Conservation (phyloP, 2,888 invertebrate species). For the Lobophora halterata region DNA sequence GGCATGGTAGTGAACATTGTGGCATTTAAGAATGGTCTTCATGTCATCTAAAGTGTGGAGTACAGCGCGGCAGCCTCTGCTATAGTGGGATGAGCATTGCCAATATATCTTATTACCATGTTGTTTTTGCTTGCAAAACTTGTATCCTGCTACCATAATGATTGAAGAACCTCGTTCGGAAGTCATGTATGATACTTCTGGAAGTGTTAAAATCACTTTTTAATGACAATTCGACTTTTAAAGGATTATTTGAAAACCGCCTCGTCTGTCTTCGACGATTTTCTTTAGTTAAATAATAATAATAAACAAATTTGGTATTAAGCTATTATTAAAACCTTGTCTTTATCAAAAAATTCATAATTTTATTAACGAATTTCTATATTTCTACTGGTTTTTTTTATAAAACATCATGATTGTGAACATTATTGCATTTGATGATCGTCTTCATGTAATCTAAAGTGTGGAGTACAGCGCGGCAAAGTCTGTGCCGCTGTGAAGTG, state of each 20-base stretch:
- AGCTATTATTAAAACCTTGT: no score
- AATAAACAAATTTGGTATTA: no score
- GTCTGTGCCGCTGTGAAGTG: not conserved
- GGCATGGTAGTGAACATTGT: conserved; percentile 5
- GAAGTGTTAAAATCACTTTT: no score
- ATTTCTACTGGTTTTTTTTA: no score
- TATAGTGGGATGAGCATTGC: conserved; percentile 18
- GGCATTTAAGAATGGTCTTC: not conserved
- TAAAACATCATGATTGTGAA: not conserved
- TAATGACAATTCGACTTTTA: no score
- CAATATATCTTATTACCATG: conserved; percentile 22
- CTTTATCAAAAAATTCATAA: no score
- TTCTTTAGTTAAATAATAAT: no score
- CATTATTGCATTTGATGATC: not conserved
- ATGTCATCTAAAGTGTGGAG: conserved; percentile 1
- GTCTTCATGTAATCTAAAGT: not conserved
- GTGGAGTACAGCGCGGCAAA: not conserved
- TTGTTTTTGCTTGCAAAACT: not conserved
- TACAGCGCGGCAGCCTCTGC: conserved; percentile 1
- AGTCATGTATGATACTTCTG: no score
- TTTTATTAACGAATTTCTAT: no score
- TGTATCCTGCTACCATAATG: not conserved
- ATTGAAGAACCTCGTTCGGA: not conserved
- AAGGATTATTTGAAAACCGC: no score
- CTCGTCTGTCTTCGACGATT: no score